Percentiles rank a stretch among this genome's conserved stretches.
phyloP scores from a whole-genome alignment of 2,888 invertebrate species.

The Adelognathus sp. region DNA sequence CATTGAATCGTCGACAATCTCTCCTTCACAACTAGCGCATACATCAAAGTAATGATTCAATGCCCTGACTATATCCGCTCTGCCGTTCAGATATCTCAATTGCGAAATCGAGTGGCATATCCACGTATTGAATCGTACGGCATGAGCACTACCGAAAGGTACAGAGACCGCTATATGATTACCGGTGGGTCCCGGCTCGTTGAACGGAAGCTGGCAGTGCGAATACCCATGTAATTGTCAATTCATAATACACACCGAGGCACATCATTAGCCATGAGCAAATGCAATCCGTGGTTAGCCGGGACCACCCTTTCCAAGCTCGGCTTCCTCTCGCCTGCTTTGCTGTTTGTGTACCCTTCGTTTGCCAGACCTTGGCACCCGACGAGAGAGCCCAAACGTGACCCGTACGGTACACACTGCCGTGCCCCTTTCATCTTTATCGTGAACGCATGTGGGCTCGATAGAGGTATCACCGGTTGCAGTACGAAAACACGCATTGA shows the following conservation, averaged over 20 bases:
- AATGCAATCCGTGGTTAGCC: neutral
- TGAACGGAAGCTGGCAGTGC: constrained; percentile 25
- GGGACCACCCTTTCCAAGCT: neutral
- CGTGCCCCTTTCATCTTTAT: neutral
- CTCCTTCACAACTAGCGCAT: neutral
- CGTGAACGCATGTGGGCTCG: too few relatives aligned
- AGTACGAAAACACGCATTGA: neutral
- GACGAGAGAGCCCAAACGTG: neutral
- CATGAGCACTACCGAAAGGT: neutral
- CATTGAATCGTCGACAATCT: neutral
- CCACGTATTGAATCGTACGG: neutral
- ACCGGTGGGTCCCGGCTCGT: constrained; percentile 23
- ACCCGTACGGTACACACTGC: neutral
- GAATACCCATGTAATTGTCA: constrained; percentile 19
- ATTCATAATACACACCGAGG: constrained; percentile 41
- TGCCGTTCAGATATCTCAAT: neutral
- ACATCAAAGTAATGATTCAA: neutral
- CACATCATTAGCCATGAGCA: constrained; percentile 27
- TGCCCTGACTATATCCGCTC: neutral
- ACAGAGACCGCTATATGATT: neutral
- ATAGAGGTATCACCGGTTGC: too few relatives aligned
- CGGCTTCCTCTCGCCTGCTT: neutral
- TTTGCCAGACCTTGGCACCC: neutral
- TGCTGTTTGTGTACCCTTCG: neutral
- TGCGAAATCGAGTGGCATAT: neutral